phyloP scores from a whole-genome alignment of 2,888 invertebrate genomes.

The Smittia aterrima region DNA sequence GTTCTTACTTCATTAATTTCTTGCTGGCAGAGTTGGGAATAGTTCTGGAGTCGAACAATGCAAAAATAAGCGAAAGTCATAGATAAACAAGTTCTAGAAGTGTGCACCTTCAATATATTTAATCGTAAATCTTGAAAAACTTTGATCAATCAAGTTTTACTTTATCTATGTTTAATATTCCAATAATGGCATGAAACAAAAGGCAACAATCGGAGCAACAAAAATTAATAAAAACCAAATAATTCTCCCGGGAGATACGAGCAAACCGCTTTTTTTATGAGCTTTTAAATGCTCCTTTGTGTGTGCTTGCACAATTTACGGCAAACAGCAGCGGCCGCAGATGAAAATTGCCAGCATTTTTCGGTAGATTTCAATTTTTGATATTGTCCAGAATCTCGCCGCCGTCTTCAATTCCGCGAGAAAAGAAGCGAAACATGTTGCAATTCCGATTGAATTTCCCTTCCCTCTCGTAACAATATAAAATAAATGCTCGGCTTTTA shows the following conservation, averaged over 20 bases:
- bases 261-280: slow-evolving; percentile 27
- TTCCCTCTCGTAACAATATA: slow-evolving; percentile 26
- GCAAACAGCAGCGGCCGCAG: slow-evolving; percentile 10
- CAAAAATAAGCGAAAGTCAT: no score
- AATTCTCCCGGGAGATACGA: neutral
- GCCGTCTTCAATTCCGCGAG: neutral
- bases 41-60: no score
- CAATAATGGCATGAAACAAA: neutral
- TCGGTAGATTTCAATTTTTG: slow-evolving; percentile 41
- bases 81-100: neutral
- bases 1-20: neutral
- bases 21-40: neutral
- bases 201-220: slow-evolving; percentile 19
- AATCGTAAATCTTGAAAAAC: no score
- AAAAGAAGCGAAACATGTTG: neutral
- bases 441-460: slow-evolving; percentile 28
- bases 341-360: slow-evolving; percentile 29
- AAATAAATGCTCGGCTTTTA: slow-evolving; percentile 34
- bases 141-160: no score
- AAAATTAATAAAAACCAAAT: slow-evolving; percentile 14
- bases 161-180: neutral
- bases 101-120: no score
- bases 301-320: neutral
- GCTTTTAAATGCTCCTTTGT: slow-evolving; percentile 26
- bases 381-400: slow-evolving; percentile 34